Percentiles rank a stretch among this genome's conserved stretches.
Conservation (phyloP, 2,797 vertebrate genomes). For the Acrocephalus scirpaceus region DNA sequence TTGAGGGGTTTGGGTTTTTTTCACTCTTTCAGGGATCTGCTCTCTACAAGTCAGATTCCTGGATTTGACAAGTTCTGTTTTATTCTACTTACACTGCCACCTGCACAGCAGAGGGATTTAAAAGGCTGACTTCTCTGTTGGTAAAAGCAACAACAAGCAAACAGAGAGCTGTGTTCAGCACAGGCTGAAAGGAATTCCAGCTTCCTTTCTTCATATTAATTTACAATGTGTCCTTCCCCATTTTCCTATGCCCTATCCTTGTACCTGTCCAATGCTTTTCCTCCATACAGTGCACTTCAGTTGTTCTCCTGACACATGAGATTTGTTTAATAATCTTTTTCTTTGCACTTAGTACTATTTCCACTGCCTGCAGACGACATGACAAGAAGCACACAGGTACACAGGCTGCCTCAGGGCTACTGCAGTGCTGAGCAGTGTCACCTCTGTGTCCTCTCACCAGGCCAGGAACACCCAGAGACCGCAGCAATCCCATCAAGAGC, state of each 20-base stretch:
- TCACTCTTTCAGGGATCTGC: slow-evolving; percentile 49
- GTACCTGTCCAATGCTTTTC: neutral
- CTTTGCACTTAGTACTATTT: neutral
- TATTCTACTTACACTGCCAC: slow-evolving; percentile 70
- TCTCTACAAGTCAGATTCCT: slow-evolving; percentile 54
- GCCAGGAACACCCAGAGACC: neutral
- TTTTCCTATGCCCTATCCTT: neutral
- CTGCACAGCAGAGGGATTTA: slow-evolving; percentile 40
- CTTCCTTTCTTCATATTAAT: neutral
- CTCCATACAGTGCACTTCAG: neutral
- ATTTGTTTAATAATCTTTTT: neutral
- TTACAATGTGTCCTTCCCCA: neutral
- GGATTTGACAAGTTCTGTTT: slow-evolving; percentile 69
- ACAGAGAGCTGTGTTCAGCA: neutral
- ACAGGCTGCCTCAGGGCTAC: neutral
- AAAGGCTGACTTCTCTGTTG: slow-evolving; percentile 17
- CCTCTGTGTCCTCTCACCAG: neutral
- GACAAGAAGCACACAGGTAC: neutral
- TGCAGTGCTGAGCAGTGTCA: neutral
- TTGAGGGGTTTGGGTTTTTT: neutral
- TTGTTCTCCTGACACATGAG: neutral
- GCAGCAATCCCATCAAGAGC: neutral
- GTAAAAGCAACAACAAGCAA: slow-evolving; percentile 47
- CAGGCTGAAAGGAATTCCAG: neutral
- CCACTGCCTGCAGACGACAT: neutral